These are phyloP conservation scores for Luperina testacea DNA, from an alignment of 2,888 invertebrate species.

Conservation along the genomic window DNA sequence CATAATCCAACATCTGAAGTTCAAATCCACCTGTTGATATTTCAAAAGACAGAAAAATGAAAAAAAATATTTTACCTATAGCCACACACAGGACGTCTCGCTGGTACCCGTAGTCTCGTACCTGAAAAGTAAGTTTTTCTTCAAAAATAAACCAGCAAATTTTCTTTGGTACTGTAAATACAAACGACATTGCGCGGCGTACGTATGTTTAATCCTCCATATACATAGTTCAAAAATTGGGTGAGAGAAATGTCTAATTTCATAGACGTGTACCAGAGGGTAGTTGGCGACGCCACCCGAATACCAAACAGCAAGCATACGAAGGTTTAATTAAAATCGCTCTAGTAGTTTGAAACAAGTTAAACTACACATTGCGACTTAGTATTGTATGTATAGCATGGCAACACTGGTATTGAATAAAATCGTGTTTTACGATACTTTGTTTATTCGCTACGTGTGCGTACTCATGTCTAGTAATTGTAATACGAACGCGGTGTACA, in stretches of 20 bases:
- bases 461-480: constrained; percentile 5
- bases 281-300: constrained; percentile 45
- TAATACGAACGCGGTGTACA: constrained; percentile 16
- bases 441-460: constrained; percentile 31
- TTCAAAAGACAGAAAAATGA: constrained; percentile 9
- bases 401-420: constrained; percentile 31
- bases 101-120: not conserved
- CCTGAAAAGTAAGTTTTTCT: not conserved
- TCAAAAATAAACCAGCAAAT: not conserved
- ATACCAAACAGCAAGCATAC: constrained; percentile 59
- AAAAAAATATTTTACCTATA: not conserved
- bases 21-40: constrained; percentile 35
- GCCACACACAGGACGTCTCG: not conserved
- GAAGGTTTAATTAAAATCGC: constrained; percentile 64
- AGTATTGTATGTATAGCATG: constrained; percentile 5
- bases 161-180: constrained; percentile 1
- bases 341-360: constrained; percentile 50
- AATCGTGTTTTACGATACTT: constrained; percentile 47
- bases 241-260: constrained; percentile 44
- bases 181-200: not conserved
- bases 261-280: constrained; percentile 35
- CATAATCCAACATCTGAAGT: constrained; percentile 28
- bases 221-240: constrained; percentile 42
- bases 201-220: constrained; percentile 7
- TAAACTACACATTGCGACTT: constrained; percentile 36